Base-by-base conservation (phyloP, 1,140 invertebrate species). In the Nasonia giraulti region DNA sequence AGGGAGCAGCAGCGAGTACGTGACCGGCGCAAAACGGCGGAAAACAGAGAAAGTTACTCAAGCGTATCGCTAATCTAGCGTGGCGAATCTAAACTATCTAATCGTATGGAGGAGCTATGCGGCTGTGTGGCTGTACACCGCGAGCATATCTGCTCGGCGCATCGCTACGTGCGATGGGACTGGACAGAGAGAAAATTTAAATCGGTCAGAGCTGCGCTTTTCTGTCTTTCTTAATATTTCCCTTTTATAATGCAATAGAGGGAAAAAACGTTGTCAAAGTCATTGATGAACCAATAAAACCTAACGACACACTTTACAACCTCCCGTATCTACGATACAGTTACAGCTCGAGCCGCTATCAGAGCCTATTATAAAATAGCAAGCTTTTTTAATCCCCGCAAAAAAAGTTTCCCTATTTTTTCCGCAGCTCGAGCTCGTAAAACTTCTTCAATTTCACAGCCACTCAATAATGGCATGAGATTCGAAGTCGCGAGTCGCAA, bases 41-140 rank as follows among this genome's bases (percentile, higher is more conserved):
- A 69, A 84, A 83, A 80, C 69, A 81, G 82, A 86, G 85, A 86
- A 86, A 83, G 85, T 86, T 86, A 86, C 79, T 55, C 78, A 55
- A 68, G 55, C 73, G 68, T 80, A 78, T 80, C 81, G 80, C 85
- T 84, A 77, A 86, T 86, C 85, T 86, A 77, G 55, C 82, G 47
- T 76, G 66, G 73, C 82, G 50, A 83, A 86, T 86, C 85, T 86
- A 20, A 75, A 74, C 82, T 82, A 86, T 84, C 82, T 84, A 86
- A 83, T 86, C 81, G 85, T 69, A 83, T 62, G 69, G 75, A 71
- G 31, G 77, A 37, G 47, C 14, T 14, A 17, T 50, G 47, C 47
- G 47, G 47, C 14, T 62, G 17, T 62, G n/a, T 62, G 17, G 5
- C 14, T 27, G 27, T 6, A 62, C 47, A 17, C 17, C 6, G 55